Evolutionary conservation across 2,888 invertebrate genomes (phyloP).

Genomic region (Xestoiulus laeticollis): DNA sequence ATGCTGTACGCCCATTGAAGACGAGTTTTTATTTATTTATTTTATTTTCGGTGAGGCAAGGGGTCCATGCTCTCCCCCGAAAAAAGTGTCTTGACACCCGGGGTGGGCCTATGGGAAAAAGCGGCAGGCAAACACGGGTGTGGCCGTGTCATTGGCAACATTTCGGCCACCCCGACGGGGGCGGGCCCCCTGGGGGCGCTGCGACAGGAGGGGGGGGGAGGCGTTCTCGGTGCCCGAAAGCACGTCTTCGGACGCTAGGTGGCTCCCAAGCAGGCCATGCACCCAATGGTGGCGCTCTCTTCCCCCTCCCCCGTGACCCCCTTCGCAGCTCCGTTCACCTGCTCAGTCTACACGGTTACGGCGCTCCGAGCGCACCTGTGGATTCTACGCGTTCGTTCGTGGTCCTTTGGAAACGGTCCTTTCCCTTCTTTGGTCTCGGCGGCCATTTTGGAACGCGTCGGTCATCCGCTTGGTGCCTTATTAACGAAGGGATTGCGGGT

Average conservation of each 20-base stretch:
- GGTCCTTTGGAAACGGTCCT: neutral
- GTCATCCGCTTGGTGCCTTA: neutral
- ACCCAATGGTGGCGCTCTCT: conserved; percentile 7
- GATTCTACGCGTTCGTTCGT: neutral
- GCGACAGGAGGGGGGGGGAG: neutral
- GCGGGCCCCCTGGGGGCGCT: neutral
- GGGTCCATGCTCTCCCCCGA: conserved; percentile 3
- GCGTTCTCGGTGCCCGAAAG: neutral
- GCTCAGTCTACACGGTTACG: neutral
- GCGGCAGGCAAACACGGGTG: conserved; percentile 20
- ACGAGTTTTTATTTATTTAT: neutral
- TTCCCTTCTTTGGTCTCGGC: neutral
- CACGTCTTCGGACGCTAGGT: neutral
- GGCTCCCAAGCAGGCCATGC: neutral
- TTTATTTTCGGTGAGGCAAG: neutral
- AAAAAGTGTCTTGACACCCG: conserved; percentile 32
- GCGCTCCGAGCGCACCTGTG: conserved; percentile 7
- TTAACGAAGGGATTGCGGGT: neutral
- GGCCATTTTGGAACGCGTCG: neutral
- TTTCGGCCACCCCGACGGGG: conserved; percentile 29
- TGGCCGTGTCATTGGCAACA: conserved; percentile 34
- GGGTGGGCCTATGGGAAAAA: neutral
- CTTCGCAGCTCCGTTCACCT: neutral
- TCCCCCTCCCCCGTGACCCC: conserved; percentile 21
- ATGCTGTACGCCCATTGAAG: neutral